phyloP scores from a whole-genome alignment of 2,888 invertebrate genomes.

The Axea sp. region DNA sequence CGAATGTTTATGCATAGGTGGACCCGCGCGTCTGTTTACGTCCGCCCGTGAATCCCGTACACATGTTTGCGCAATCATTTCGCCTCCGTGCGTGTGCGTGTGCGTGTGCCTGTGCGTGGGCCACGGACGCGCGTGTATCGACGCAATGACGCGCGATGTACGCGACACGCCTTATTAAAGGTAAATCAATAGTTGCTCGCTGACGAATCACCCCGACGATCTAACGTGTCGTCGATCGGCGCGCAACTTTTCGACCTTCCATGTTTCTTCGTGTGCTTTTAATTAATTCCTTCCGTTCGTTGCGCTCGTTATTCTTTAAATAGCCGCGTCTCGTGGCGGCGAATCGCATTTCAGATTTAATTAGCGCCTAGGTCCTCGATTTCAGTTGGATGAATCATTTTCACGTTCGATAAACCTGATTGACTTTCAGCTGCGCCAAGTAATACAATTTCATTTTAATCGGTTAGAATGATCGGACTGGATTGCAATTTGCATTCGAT shows the following conservation, averaged over 20 bases:
- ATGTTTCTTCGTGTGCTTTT: background rate
- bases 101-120: too few species aligned
- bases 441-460: too few species aligned
- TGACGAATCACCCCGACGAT: slow-evolving; percentile 66
- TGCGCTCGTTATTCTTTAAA: background rate
- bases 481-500: too few species aligned
- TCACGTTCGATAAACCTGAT: too few species aligned
- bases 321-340: background rate
- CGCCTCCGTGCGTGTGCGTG: background rate
- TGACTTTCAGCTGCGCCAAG: too few species aligned
- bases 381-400: background rate
- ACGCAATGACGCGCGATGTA: slow-evolving; percentile 11
- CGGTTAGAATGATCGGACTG: too few species aligned
- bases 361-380: background rate
- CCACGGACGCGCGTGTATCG: background rate
- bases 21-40: slow-evolving; percentile 13
- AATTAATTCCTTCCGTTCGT: slow-evolving; percentile 1
- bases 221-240: slow-evolving; percentile 10
- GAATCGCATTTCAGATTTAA: slow-evolving; percentile 5
- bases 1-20: slow-evolving; percentile 43
- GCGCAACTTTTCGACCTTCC: background rate
- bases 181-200: slow-evolving; percentile 70
- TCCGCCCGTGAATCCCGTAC: slow-evolving; percentile 14
- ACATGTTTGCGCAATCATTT: slow-evolving; percentile 24
- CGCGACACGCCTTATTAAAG: slow-evolving; percentile 70